Percentiles rank a stretch among this genome's conserved stretches.
These are phyloP conservation scores for Microctenopoma stevenorrisi DNA, from an alignment of 2,797 vertebrate species.

Conservation along the genomic window DNA sequence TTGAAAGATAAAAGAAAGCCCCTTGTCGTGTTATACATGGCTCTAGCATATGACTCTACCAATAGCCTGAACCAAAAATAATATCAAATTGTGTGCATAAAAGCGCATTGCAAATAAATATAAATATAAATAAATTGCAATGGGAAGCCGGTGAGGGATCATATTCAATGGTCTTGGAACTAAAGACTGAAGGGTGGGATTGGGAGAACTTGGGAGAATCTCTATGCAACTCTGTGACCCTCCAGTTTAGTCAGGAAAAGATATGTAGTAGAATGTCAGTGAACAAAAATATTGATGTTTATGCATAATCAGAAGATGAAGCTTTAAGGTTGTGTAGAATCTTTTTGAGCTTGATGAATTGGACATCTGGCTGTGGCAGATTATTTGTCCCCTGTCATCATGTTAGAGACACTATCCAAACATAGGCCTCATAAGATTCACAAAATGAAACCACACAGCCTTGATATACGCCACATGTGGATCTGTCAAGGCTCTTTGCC, in stretches of 20 bases:
- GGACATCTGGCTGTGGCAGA: conserved; percentile 6
- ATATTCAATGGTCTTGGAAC: background rate
- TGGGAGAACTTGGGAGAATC: background rate
- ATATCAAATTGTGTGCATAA: background rate
- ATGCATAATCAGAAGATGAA: background rate
- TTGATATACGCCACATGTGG: conserved; percentile 3
- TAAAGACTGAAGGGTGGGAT: background rate
- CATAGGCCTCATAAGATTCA: conserved; percentile 13
- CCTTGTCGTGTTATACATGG: conserved; percentile 10
- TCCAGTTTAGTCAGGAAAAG: background rate
- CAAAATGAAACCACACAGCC: conserved; percentile 18
- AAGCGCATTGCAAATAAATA: background rate
- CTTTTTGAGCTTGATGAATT: background rate
- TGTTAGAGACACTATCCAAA: conserved; percentile 21
- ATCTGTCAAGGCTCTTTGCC: conserved; percentile 28
- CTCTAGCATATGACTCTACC: background rate
- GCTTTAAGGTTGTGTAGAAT: background rate
- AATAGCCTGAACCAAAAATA: background rate
- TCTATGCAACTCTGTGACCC: background rate
- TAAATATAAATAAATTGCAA: too few relatives aligned
- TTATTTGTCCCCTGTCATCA: background rate
- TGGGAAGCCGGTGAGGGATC: background rate
- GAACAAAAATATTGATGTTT: background rate
- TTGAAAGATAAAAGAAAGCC: conserved; percentile 39
- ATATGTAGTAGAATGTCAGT: background rate